Conservation (phyloP, 2,797 vertebrate species). For the Lemur catta region DNA sequence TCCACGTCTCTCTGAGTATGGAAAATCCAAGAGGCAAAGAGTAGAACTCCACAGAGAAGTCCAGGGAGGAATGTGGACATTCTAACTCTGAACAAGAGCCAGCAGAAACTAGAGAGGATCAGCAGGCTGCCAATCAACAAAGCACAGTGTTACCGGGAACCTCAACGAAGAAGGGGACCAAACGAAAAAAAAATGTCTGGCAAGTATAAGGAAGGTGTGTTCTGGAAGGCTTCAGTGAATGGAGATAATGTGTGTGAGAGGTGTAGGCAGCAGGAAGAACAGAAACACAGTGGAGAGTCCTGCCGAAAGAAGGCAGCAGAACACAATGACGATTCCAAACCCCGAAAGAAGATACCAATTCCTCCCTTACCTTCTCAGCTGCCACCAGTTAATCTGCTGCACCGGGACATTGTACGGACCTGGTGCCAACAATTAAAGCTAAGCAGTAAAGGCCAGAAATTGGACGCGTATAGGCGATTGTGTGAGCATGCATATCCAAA, state of each 20-base stretch:
- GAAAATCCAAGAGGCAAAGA: too few relatives aligned
- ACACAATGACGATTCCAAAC: fast-evolving
- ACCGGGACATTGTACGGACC: conserved; percentile 56
- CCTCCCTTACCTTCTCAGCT: conserved; percentile 54
- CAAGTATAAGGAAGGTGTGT: background rate
- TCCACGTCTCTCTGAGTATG: too few relatives aligned
- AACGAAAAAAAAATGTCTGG: too few relatives aligned
- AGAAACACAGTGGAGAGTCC: background rate
- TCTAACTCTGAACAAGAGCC: too few relatives aligned
- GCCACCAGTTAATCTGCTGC: conserved; percentile 54
- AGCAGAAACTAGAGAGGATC: too few relatives aligned
- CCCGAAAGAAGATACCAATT: background rate
- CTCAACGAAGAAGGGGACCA: too few relatives aligned
- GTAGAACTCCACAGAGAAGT: too few relatives aligned
- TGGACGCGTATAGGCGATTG: conserved; percentile 62
- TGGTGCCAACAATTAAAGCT: conserved; percentile 64
- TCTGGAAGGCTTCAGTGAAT: background rate
- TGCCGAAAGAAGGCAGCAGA: background rate
- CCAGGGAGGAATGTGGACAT: too few relatives aligned
- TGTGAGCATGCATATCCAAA: conserved; percentile 53
- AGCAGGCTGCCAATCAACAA: too few relatives aligned
- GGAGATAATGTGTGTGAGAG: background rate
- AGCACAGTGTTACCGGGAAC: too few relatives aligned
- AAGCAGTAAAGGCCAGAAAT: conserved; percentile 70
- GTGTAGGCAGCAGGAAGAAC: too few relatives aligned